These are phyloP conservation scores for Agraylea sexmaculata DNA, from an alignment of 1,140 invertebrate species.

Conservation along the genomic window DNA sequence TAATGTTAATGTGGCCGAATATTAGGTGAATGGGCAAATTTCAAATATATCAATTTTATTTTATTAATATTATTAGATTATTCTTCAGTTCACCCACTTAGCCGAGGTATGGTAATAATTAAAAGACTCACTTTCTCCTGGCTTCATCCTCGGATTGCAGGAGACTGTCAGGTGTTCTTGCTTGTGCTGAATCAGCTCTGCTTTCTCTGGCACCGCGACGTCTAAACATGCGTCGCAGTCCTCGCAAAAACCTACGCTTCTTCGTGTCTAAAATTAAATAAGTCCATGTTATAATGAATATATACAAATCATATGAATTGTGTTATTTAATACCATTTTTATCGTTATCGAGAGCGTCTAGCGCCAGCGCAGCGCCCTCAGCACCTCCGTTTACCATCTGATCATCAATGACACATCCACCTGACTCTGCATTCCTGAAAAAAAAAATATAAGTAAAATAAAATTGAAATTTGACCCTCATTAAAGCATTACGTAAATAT, in stretches of 20 bases:
- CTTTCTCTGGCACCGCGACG: constrained; percentile 37
- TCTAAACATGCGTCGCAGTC: constrained; percentile 56
- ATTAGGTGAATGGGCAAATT: not conserved
- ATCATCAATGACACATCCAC: too few species aligned
- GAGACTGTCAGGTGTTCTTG: constrained; percentile 23
- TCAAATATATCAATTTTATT: not conserved
- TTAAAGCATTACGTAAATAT: too few species aligned
- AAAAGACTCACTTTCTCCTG: constrained; percentile 37
- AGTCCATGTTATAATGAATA: not conserved
- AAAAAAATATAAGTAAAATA: too few species aligned
- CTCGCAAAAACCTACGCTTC: constrained; percentile 53
- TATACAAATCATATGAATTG: constrained; percentile 1
- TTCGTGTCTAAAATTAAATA: constrained; percentile 43
- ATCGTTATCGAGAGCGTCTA: constrained; percentile 15
- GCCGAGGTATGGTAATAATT: not conserved
- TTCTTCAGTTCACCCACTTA: not conserved
- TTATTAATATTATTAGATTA: not conserved
- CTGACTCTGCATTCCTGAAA: too few species aligned
- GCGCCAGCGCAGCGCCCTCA: constrained; percentile 15
- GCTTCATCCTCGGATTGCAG: constrained; percentile 33
- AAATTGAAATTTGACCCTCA: too few species aligned
- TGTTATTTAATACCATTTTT: constrained; percentile 17
- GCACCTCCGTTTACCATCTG: constrained; percentile 16
- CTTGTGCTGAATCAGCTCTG: constrained; percentile 26
- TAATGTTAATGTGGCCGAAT: too few species aligned